These are phyloP conservation scores for Oostethus manadensis DNA, from an alignment of 2,113 vertebrate species.

Conservation along the genomic window DNA sequence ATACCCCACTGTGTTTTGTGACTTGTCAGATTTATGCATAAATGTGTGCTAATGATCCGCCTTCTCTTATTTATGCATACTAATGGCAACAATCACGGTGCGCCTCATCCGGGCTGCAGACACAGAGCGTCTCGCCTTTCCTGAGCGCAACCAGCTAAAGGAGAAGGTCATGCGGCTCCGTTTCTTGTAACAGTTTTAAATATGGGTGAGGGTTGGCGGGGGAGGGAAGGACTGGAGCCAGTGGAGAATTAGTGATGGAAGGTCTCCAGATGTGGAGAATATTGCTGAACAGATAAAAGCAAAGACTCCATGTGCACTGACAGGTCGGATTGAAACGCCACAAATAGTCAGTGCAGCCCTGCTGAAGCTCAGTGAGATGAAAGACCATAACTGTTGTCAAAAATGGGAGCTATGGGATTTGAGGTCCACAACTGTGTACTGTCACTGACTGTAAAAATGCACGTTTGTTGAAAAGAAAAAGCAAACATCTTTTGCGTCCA, in stretches of 20 bases:
- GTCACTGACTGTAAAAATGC: background rate
- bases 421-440: background rate
- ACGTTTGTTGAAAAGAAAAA: background rate
- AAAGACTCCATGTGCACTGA: constrained; percentile 55
- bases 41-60: constrained; percentile 69
- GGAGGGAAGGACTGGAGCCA: constrained; percentile 18
- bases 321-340: constrained; percentile 69
- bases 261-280: constrained; percentile 73
- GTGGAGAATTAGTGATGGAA: constrained; percentile 68
- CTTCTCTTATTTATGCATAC: constrained; percentile 67
- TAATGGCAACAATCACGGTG: constrained; percentile 59
- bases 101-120: constrained; percentile 39
- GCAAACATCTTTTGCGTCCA: too few relatives aligned
- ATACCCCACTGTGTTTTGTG: constrained; percentile 54
- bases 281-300: constrained; percentile 68
- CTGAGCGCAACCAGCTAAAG: constrained; percentile 56
- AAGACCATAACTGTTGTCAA: constrained; percentile 34
- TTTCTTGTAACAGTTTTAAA: constrained; percentile 72
- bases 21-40: constrained; percentile 72
- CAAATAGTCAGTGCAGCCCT: constrained; percentile 58
- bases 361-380: constrained; percentile 59
- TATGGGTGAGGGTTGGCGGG: constrained; percentile 53
- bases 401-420: constrained; percentile 3
- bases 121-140: constrained; percentile 52
- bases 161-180: constrained; percentile 68